These are phyloP conservation scores for Nomada ferruginata DNA, from an alignment of 2,888 invertebrate species.

Conservation along the genomic window DNA sequence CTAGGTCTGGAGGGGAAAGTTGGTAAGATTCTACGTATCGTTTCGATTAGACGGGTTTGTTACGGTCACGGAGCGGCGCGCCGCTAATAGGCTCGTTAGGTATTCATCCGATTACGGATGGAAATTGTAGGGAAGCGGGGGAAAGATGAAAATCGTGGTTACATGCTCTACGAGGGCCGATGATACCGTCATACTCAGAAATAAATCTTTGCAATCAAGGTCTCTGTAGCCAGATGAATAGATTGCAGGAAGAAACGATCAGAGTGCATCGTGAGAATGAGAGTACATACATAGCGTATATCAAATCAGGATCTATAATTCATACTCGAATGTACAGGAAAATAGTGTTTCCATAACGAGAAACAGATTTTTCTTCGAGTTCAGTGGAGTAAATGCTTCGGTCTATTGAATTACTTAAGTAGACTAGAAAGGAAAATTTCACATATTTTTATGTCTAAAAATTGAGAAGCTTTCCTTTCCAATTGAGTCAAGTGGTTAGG, in stretches of 20 bases:
- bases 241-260: slow-evolving; percentile 26
- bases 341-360: neutral
- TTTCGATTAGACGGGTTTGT: neutral
- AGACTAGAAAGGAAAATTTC: no score
- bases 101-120: slow-evolving; percentile 40
- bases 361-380: no score
- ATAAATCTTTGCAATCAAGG: slow-evolving; percentile 42
- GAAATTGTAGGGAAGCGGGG: slow-evolving; percentile 29
- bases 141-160: slow-evolving; percentile 48
- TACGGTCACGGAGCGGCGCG: slow-evolving; percentile 7
- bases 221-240: slow-evolving; percentile 21
- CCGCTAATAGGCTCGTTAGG: slow-evolving; percentile 40
- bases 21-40: neutral
- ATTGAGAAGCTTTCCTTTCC: no score
- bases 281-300: neutral
- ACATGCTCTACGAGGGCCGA: slow-evolving; percentile 29
- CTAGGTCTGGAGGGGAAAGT: neutral
- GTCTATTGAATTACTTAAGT: no score
- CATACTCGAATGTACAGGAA: no score
- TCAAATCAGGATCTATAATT: neutral
- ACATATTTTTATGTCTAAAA: no score
- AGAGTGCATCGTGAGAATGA: slow-evolving; percentile 20
- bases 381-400: neutral
- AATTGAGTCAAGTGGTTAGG: no score
- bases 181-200: slow-evolving; percentile 37